Percentiles rank a stretch among this genome's conserved stretches.
phyloP scores from a whole-genome alignment of 1,140 invertebrate species.

The Mactra quadrangularis region DNA sequence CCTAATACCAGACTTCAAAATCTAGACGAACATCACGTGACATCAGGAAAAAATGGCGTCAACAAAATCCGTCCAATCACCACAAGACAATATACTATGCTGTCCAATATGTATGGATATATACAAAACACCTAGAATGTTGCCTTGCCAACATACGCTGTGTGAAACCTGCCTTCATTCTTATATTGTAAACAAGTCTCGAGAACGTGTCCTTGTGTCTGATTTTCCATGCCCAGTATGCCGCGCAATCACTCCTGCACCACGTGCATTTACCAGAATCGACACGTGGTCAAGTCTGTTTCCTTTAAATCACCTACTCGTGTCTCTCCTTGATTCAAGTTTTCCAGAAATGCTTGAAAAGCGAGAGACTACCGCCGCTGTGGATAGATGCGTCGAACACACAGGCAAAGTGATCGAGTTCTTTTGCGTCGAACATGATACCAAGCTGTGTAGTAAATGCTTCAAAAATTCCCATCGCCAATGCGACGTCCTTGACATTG shows the following conservation, averaged over 20 bases:
- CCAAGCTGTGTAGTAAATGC: constrained; percentile 55
- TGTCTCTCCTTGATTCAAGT: constrained; percentile 50
- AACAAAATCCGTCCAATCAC: constrained; percentile 17
- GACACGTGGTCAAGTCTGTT: constrained; percentile 53
- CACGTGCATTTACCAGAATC: constrained; percentile 56
- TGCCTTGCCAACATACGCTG: constrained; percentile 55
- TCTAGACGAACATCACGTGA: no score
- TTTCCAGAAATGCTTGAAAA: constrained; percentile 51
- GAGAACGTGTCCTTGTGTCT: constrained; percentile 47
- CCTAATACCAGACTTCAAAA: no score
- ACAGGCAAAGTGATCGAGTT: constrained; percentile 53
- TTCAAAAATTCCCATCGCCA: constrained; percentile 56
- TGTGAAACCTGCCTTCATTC: constrained; percentile 58
- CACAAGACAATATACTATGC: constrained; percentile 53
- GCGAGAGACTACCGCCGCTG: not conserved
- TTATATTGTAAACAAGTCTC: constrained; percentile 55
- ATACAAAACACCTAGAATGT: constrained; percentile 53
- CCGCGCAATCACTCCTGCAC: constrained; percentile 40
- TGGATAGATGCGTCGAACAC: constrained; percentile 37
- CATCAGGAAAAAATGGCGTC: no score
- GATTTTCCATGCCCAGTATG: constrained; percentile 57
- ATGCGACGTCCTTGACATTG: constrained; percentile 51
- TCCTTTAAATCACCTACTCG: constrained; percentile 51
- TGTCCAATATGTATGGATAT: constrained; percentile 61
- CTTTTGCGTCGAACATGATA: constrained; percentile 49